Evolutionary conservation across 2,797 vertebrate genomes (phyloP).

Genomic region (Simalia tracyae): DNA sequence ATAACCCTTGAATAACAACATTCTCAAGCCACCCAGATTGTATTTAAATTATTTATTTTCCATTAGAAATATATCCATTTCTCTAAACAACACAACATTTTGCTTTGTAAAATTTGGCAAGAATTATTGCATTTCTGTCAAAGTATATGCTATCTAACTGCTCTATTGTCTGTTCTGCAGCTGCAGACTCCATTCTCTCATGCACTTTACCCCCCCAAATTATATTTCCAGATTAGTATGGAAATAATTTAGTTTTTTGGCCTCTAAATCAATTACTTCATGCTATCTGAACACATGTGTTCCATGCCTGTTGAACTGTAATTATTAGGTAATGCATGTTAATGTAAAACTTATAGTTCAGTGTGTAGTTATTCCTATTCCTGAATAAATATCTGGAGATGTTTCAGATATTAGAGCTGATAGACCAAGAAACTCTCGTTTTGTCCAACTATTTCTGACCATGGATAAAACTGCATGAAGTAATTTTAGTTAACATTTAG

Average conservation of each 20-base stretch:
- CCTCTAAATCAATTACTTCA: not conserved
- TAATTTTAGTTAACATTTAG: not conserved
- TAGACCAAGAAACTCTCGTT: too few species aligned
- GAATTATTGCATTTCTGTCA: not conserved
- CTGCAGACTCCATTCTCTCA: not conserved
- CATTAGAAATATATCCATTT: not conserved
- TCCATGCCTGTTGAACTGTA: not conserved
- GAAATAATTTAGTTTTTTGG: not conserved
- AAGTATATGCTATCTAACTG: not conserved
- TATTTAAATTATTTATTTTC: not conserved
- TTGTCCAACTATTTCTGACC: not conserved
- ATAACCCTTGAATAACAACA: not conserved
- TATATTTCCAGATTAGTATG: not conserved
- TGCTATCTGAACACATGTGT: not conserved
- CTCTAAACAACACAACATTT: not conserved
- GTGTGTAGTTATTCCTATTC: not conserved
- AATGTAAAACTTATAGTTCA: not conserved
- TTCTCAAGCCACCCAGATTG: not conserved
- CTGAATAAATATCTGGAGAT: not conserved
- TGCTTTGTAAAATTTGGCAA: not conserved
- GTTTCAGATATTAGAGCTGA: not conserved
- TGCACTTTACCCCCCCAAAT: not conserved
- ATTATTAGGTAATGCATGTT: not conserved
- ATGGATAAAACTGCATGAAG: not conserved
- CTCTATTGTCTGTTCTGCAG: not conserved